phyloP scores from a whole-genome alignment of 2,113 vertebrate genomes.

The Callipepla californica region DNA sequence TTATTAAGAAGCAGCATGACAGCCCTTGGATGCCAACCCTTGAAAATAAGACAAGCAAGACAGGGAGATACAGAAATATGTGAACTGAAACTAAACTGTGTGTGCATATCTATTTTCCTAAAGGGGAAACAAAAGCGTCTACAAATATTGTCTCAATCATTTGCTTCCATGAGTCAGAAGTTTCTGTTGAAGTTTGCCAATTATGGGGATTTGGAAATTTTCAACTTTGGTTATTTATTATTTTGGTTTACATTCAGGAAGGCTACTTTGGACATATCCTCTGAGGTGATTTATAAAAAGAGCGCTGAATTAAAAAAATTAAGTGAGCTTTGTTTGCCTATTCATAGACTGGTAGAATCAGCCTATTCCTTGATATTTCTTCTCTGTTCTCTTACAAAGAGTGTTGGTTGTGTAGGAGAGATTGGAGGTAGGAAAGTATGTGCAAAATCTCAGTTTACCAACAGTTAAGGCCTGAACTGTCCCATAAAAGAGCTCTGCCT shows the following conservation, averaged over 20 bases:
- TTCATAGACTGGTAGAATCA: too few relatives aligned
- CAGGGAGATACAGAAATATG: background rate
- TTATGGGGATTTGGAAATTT: background rate
- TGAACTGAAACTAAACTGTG: background rate
- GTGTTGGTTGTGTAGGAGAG: rapidly evolving
- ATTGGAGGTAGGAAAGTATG: background rate
- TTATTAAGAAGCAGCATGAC: conserved; percentile 34
- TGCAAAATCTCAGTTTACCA: rapidly evolving
- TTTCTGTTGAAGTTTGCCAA: background rate
- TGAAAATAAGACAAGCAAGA: conserved; percentile 30
- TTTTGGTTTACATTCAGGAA: background rate
- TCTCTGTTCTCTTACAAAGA: background rate
- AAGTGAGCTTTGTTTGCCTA: background rate
- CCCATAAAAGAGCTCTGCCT: background rate
- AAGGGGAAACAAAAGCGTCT: background rate
- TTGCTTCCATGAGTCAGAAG: background rate
- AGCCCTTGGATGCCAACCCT: background rate
- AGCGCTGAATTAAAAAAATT: background rate
- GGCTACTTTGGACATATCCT: background rate
- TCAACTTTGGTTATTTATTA: background rate
- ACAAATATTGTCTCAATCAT: background rate
- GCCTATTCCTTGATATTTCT: background rate
- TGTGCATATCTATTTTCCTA: background rate
- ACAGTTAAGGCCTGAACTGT: background rate
- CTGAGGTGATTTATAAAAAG: background rate